Conservation (phyloP, 2,888 invertebrate species). For the Protodeltote pygarga region DNA sequence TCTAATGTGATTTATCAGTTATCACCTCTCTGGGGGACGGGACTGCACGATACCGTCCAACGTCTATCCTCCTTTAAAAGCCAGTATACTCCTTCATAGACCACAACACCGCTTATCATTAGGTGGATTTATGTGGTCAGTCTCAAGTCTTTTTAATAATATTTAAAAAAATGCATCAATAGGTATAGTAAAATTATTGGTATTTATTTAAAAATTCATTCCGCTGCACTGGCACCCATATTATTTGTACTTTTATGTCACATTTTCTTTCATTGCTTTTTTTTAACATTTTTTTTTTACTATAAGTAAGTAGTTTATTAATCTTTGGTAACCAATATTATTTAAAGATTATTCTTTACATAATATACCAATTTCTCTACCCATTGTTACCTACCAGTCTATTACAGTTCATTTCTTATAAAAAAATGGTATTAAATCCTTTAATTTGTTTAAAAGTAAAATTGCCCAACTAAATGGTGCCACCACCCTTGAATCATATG, state of each 20-base stretch:
- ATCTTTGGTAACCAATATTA: background rate
- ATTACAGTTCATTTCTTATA: background rate
- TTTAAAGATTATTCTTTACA: background rate
- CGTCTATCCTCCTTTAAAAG: too few relatives aligned
- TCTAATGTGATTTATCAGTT: too few relatives aligned
- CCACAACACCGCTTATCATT: too few relatives aligned
- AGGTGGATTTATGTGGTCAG: too few relatives aligned
- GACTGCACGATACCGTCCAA: too few relatives aligned
- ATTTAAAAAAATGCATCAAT: too few relatives aligned
- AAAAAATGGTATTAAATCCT: background rate
- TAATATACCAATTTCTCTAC: background rate
- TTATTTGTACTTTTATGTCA: conserved; percentile 24
- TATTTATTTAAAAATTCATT: too few relatives aligned
- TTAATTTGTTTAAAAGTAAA: conserved; percentile 5
- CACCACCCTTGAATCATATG: conserved; percentile 42
- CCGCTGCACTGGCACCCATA: conserved; percentile 29
- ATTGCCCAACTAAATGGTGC: conserved; percentile 3
- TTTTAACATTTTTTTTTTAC: conserved; percentile 3
- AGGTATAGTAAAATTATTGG: too few relatives aligned
- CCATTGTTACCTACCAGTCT: background rate
- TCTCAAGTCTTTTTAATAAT: too few relatives aligned
- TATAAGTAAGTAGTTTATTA: background rate
- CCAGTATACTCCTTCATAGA: too few relatives aligned
- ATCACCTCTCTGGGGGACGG: too few relatives aligned
- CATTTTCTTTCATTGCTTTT: conserved; percentile 16